phyloP scores from a whole-genome alignment of 2,888 invertebrate genomes.

The Chaetogeoica ovagalla region DNA sequence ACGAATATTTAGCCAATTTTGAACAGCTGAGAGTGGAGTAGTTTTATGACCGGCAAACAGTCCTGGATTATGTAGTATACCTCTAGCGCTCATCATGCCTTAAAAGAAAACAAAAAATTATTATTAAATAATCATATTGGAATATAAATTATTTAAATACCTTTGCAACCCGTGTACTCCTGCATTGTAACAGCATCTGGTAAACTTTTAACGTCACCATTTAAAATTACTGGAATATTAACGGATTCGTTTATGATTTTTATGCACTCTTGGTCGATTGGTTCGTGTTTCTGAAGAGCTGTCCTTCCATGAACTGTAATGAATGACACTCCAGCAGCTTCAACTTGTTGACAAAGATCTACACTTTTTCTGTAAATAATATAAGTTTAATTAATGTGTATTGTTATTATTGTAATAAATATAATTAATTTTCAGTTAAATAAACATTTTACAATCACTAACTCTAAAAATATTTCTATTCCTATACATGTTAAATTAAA shows the following conservation, averaged over 20 bases:
- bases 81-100: conserved; percentile 91
- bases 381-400: background rate
- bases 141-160: conserved; percentile 59
- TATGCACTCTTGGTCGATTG: conserved; percentile 73
- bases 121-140: conserved; percentile 19
- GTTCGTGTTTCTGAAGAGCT: conserved; percentile 74
- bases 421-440: background rate
- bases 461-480: too few relatives aligned
- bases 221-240: conserved; percentile 84
- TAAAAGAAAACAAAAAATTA: conserved; percentile 52
- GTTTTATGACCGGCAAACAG: conserved; percentile 73
- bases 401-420: background rate
- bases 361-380: conserved; percentile 67
- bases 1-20: conserved; percentile 71
- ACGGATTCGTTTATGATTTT: conserved; percentile 72
- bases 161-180: conserved; percentile 71
- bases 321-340: conserved; percentile 85
- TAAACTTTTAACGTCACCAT: conserved; percentile 82
- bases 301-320: conserved; percentile 91
- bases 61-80: conserved; percentile 87
- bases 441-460: too few relatives aligned
- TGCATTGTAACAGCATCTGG: conserved; percentile 73
- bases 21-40: conserved; percentile 78
- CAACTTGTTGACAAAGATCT: conserved; percentile 76
- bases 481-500: too few relatives aligned